phyloP scores from a whole-genome alignment of 2,113 vertebrate species.

The Zosterops japonicus region DNA sequence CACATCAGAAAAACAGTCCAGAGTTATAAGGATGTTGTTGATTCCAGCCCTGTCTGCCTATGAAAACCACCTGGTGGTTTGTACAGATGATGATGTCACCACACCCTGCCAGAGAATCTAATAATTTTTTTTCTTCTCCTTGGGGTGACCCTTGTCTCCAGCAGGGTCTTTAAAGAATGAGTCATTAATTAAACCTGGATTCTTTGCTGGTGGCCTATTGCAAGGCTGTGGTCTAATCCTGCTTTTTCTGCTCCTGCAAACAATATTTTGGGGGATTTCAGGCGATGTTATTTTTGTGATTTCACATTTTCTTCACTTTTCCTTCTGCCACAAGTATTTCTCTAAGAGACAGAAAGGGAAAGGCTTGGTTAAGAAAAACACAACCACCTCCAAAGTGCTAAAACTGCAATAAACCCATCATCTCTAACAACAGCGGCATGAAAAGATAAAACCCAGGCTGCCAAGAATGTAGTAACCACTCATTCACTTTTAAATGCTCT shows the following conservation, averaged over 20 bases:
- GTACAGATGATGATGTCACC: slow-evolving; percentile 49
- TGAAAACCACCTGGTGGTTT: background rate
- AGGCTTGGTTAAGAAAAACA: slow-evolving; percentile 78
- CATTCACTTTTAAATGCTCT: slow-evolving; percentile 99
- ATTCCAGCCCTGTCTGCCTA: background rate
- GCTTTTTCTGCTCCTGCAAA: slow-evolving; percentile 57
- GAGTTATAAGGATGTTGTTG: background rate
- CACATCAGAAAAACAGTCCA: background rate
- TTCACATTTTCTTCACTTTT: slow-evolving; percentile 62
- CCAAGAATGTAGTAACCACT: slow-evolving; percentile 91
- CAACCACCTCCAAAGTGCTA: slow-evolving; percentile 89
- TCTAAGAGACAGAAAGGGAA: slow-evolving; percentile 73
- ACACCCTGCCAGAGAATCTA: slow-evolving; percentile 35
- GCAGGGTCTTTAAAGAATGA: slow-evolving; percentile 65
- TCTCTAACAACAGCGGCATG: slow-evolving; percentile 91
- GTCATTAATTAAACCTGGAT: slow-evolving; percentile 74
- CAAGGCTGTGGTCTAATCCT: slow-evolving; percentile 39
- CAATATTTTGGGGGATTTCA: slow-evolving; percentile 59
- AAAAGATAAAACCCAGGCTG: slow-evolving; percentile 89
- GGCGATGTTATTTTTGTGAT: slow-evolving; percentile 49
- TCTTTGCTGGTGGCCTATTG: slow-evolving; percentile 72
- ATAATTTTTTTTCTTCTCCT: slow-evolving; percentile 66
- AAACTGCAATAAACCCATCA: slow-evolving; percentile 99
- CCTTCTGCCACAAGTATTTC: slow-evolving; percentile 60
- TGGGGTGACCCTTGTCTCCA: slow-evolving; percentile 71